Conservation (phyloP, 2,797 vertebrate species). For the Ammospiza maritima region DNA sequence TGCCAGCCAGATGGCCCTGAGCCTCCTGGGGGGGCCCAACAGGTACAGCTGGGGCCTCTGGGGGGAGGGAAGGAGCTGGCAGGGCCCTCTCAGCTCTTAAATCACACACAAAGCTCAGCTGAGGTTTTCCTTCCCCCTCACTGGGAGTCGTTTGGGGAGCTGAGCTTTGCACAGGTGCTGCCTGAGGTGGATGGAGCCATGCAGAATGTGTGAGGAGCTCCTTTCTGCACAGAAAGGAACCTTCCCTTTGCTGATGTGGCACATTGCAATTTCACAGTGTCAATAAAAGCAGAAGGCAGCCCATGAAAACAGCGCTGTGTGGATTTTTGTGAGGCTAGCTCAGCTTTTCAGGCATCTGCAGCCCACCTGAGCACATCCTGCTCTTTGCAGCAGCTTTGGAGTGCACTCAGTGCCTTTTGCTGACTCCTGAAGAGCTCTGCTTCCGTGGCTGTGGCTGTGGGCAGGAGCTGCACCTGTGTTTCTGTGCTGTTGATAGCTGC, state of each 20-base stretch:
- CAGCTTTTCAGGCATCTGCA: background rate
- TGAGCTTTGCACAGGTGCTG: background rate
- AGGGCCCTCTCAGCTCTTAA: background rate
- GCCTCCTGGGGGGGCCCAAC: slow-evolving; percentile 95
- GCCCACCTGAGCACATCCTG: background rate
- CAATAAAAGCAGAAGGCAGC: background rate
- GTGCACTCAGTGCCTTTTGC: background rate
- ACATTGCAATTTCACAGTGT: rapidly evolving
- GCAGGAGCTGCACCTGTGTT: background rate
- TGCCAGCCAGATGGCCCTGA: slow-evolving; percentile 97
- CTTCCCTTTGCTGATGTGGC: background rate
- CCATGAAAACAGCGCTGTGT: rapidly evolving
- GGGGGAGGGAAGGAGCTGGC: background rate
- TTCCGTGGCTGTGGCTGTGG: background rate
- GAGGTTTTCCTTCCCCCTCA: background rate
- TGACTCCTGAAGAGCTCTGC: background rate
- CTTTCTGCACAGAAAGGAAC: background rate
- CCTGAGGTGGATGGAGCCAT: background rate
- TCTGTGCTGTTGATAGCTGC: background rate
- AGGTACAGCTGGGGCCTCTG: slow-evolving; percentile 78
- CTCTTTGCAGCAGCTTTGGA: background rate
- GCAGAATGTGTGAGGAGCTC: background rate
- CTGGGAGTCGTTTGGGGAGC: background rate
- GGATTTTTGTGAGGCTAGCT: background rate
- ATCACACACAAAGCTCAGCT: background rate